Evolutionary conservation across 2,797 vertebrate genomes (phyloP), one percentile per base, ranked within the genome.

Genomic region (Taeniopygia guttata): DNA sequence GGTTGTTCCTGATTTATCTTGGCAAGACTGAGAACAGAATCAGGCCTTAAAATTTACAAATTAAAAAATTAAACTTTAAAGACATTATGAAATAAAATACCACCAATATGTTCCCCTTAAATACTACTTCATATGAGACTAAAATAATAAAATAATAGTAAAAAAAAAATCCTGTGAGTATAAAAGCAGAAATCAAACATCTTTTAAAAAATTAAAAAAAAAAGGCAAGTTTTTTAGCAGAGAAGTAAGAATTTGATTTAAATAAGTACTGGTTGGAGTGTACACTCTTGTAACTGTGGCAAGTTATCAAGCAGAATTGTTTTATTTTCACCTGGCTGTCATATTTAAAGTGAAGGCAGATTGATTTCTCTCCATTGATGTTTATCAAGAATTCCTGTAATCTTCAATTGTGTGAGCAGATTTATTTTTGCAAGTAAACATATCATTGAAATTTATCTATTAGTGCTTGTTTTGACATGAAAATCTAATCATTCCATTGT

Each of bases 271-370:
- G 7, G 84, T 94, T 93, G 72, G 54, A 78, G 58, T 81, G 40
- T 79, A 21, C 43, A n/a, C 32, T 51, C 38, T 32, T 87, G 23
- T 68, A 88, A 64, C 63, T 78, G 42, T 84, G 59, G 81, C 76
- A 84, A 69, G 85, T 90, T 85, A 90, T 73, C 67, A 90, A 86
- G 38, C 69, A 82, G 51, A 89, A 84, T 58, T 2, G 6, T 84
- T 93, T 69, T 54, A 49, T 70, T 95, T 93, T 84, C 73, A 62
- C n/a, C 20, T 54, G 55, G 46, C 54, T 78, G 45, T 55, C 27
- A 2, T 67, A 83, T 91, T 94, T 91, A 63, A 96, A 94, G 56
- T 70, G 63, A 94, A 94, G 56, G 43, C 70, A 78, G 84, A 70
- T 34, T 81, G 68, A 91, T 62, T 85, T 89, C 54, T 64, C 59